A percentile compares a stretch with the other conserved stretches of the same genome.
phyloP scores from a whole-genome alignment of 2,797 vertebrate genomes.

The Spinibarbus caldwelli region DNA sequence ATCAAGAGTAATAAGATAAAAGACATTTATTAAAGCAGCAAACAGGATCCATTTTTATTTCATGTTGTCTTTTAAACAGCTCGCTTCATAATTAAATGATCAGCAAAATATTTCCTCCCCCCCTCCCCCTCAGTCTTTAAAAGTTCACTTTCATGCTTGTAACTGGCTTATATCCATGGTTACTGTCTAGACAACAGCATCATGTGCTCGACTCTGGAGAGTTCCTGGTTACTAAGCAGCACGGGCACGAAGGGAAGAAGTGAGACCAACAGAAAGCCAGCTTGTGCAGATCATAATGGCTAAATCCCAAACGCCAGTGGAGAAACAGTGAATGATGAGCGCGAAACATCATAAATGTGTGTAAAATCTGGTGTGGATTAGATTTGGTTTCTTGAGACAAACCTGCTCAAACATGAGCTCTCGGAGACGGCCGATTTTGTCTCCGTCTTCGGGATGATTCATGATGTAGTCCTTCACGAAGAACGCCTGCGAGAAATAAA shows the following conservation, averaged over 20 bases:
- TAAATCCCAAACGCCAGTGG: neutral
- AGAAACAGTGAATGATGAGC: neutral
- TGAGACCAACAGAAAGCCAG: neutral
- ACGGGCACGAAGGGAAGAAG: neutral
- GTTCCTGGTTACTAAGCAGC: constrained; percentile 36
- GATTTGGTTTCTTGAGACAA: constrained; percentile 56
- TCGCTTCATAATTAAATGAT: constrained; percentile 34
- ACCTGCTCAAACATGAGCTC: constrained; percentile 99
- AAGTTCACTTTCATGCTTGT: constrained; percentile 18
- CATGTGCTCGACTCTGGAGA: constrained; percentile 23
- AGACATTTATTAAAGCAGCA: neutral
- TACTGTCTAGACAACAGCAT: constrained; percentile 37
- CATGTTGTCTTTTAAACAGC: neutral
- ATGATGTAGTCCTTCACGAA: constrained; percentile 96
- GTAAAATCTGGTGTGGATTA: neutral
- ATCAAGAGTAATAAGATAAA: neutral
- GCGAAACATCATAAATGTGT: neutral
- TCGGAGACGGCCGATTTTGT: constrained; percentile 94
- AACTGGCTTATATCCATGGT: constrained; percentile 30
- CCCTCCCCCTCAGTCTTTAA: neutral
- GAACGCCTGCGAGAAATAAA: constrained; percentile 84
- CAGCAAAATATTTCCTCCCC: constrained; percentile 11
- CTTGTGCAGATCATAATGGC: neutral
- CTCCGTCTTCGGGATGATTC: constrained; percentile 96
- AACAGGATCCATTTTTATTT: neutral